Base-by-base conservation (phyloP, 37 sponge, comb jelly and placozoan genomes). In the Haliclona indistincta region DNA sequence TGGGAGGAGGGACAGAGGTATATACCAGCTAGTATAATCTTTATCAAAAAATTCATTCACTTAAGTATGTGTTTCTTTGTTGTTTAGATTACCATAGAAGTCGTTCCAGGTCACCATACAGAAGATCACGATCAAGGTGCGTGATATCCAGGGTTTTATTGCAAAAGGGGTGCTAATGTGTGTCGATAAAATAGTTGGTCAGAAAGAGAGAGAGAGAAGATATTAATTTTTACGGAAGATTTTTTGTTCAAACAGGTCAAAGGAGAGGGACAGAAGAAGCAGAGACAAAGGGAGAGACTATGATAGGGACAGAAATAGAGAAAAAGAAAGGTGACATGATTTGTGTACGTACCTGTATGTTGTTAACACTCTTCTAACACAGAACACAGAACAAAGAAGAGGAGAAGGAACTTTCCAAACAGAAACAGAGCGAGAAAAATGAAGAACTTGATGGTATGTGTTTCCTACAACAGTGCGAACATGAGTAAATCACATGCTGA, bases 21-120 rank as follows among this genome's bases (percentile, higher is more conserved):
- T 17, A 15, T 47, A 15, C 15, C 51, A n/a, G n/a, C n/a, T n/a
- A n/a, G n/a, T n/a, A n/a, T n/a, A n/a, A n/a, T n/a, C n/a, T n/a
- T n/a, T n/a, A n/a, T n/a, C 25, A 20, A 28, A 7, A 60, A 7
- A 60, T 20, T 7, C 25, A n/a, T 8, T 60, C 13, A n/a, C 23
- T 60, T 10, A 20, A 60, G 13, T 60, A 60, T 60, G 36, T 65
- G 35, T 29, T 28, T n/a, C 22, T 34, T 4, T 37, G 22, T 32
- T 7, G 10, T 34, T 15, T 35, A 65, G 67, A 61, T 26, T 2
- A 74, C 60, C 41, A 25, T 4, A 38, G 77, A 29, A 76, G 77
- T 62, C 77, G 67, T 4, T 76, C 77, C 51, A 76, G 77, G 42
- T 76, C 77, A 41, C 77, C 77, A 33, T 52, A 32, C 13, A 42